Evolutionary conservation across 2,113 vertebrate species (phyloP).

Genomic region (Elanus axillaris): DNA sequence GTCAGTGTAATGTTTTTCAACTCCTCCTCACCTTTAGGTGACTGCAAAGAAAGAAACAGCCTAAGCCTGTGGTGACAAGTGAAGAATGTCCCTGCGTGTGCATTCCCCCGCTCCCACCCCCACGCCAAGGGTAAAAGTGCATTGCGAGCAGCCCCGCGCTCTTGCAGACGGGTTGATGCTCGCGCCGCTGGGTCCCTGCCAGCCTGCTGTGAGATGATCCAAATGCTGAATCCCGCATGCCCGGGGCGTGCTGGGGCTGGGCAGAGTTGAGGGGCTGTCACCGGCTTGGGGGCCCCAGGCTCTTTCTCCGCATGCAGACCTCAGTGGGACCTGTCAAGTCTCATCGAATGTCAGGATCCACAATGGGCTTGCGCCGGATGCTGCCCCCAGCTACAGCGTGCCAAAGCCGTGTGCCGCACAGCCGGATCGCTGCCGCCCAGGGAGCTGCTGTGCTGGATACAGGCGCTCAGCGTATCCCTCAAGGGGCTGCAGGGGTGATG

Average conservation of each 20-base stretch:
- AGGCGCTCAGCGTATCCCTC: rapidly evolving
- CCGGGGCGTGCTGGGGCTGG: not conserved
- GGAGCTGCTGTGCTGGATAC: not conserved
- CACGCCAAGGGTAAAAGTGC: not conserved
- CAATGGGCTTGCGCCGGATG: not conserved
- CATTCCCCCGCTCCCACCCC: not conserved
- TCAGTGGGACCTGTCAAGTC: not conserved
- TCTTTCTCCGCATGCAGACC: rapidly evolving
- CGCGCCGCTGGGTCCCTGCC: not conserved
- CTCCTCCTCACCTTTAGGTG: slow-evolving; percentile 37
- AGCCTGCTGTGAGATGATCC: slow-evolving; percentile 1
- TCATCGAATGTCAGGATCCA: not conserved
- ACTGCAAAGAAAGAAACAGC: not conserved
- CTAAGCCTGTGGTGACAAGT: not conserved
- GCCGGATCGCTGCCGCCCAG: rapidly evolving
- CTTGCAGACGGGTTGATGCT: not conserved
- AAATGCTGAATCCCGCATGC: not conserved
- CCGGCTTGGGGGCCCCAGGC: not conserved
- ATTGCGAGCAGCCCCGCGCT: rapidly evolving
- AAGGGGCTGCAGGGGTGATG: not conserved
- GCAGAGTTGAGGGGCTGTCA: not conserved
- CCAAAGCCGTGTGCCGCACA: rapidly evolving
- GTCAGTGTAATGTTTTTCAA: slow-evolving; percentile 27
- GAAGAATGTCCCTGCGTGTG: not conserved
- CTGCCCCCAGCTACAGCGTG: not conserved